Evolutionary conservation across 2,113 vertebrate species (phyloP).

Genomic region (Vombatus ursinus): DNA sequence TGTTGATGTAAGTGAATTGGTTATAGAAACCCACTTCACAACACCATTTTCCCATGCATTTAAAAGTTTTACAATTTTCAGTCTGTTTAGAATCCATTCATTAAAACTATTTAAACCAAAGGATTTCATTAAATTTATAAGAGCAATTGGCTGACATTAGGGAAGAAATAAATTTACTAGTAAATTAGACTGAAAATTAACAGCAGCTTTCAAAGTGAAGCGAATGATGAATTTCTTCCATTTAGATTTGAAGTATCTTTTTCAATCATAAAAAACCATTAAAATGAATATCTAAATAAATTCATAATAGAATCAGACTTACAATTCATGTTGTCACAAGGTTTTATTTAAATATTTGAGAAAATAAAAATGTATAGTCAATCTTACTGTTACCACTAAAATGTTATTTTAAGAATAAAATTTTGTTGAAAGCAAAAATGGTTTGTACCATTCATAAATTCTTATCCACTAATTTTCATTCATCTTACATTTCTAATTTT

Average conservation of each 20-base stretch:
- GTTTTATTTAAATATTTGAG: no score
- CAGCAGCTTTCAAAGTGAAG: neutral
- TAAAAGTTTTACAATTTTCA: neutral
- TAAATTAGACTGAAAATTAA: neutral
- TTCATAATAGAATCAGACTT: neutral
- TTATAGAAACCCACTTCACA: neutral
- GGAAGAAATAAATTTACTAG: no score
- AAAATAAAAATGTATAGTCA: no score
- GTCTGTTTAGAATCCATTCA: neutral
- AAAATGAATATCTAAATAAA: no score
- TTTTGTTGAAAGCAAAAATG: no score
- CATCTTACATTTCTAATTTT: neutral
- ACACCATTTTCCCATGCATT: neutral
- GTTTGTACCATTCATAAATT: neutral
- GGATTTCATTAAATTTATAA: neutral
- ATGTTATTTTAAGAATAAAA: no score
- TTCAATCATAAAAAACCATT: no score
- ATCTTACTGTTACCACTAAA: no score
- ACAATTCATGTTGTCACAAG: neutral
- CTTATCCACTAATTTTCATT: neutral
- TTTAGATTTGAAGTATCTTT: no score
- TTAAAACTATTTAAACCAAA: neutral
- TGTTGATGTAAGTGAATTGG: neutral
- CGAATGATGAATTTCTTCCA: neutral
- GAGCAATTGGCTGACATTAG: neutral